These are phyloP conservation scores for Polymixis lichenea DNA, from an alignment of 2,888 invertebrate genomes.

Conservation along the genomic window DNA sequence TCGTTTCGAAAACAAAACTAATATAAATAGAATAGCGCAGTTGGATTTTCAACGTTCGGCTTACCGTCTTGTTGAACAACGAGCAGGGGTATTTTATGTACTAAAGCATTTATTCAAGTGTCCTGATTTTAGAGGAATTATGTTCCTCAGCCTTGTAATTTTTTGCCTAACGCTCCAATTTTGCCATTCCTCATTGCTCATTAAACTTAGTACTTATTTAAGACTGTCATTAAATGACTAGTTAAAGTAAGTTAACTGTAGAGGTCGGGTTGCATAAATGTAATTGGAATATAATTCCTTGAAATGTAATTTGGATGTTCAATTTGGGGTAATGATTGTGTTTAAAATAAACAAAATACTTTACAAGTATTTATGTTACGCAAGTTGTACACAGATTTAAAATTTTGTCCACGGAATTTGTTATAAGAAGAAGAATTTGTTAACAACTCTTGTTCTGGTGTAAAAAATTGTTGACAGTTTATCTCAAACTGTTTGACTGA, in stretches of 20 bases:
- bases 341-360: constrained; percentile 1
- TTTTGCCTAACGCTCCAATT: not conserved
- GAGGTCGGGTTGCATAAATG: constrained; percentile 13
- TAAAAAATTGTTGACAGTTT: not conserved
- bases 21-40: not conserved
- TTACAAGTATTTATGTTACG: not conserved
- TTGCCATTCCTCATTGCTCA: not conserved
- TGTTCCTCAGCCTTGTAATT: not conserved
- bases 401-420: not conserved
- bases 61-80: not conserved
- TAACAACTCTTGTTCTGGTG: no score
- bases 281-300: constrained; percentile 21
- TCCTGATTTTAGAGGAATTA: not conserved
- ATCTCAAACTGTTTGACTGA: not conserved
- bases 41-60: not conserved
- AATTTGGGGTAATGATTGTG: constrained; percentile 11
- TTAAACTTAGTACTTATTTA: constrained; percentile 2
- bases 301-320: not conserved
- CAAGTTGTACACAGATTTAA: not conserved
- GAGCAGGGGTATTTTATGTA: not conserved
- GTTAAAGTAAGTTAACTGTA: constrained; percentile 10
- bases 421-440: no score
- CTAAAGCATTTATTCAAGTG: no score
- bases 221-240: constrained; percentile 6
- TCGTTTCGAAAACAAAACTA: not conserved